Evolutionary conservation across 2,888 invertebrate genomes (phyloP), one percentile per base, ranked within the genome.

Genomic region (Drosophila buzzatii): DNA sequence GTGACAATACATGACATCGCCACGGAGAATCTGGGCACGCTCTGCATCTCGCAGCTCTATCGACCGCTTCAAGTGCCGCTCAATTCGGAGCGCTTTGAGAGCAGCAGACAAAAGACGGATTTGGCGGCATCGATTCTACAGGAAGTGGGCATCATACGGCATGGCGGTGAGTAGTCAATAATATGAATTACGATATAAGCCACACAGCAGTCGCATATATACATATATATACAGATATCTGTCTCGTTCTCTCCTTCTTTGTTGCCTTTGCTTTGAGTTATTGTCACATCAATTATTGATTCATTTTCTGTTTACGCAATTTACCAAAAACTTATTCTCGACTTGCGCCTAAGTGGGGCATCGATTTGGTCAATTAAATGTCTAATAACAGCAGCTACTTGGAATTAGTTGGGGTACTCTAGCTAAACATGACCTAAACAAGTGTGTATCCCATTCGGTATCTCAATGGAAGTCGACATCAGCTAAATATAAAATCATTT

Each of bases 81-180:
- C 79, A 95, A 96, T 91, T 95, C 96, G 2, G 93, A 94, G 51
- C 94, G 96, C 51, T 97, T 96, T 94, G 96, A 97, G 91, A 94
- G 95, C 14, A 95, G 96, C 20, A 94, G 96, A 74, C 96, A 97
- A 90, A 96, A 97, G 89, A 96, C 96, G 47, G 97, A 97, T 91
- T 94, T 97, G 82, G 96, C 97, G 6, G 96, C 97, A 51, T 95
- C 95, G 75, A 94, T 97, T 73, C 93, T 97, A 6, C 95, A 96
- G 86, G 96, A 96, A 91, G 94, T 97, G 39, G 96, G 96, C 57
- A 94, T 95, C 44, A 94, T 94, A 66, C 94, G 94, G 76, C 95
- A 96, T 91, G 95, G 94, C 78, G 95, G 95, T 95, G 91, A 93
- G 93, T 91, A 27, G 7, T n/a, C 55, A 55, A 55, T 55, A 27